phyloP scores from a whole-genome alignment of 2,888 invertebrate species.

The Aleiodes testaceus region DNA sequence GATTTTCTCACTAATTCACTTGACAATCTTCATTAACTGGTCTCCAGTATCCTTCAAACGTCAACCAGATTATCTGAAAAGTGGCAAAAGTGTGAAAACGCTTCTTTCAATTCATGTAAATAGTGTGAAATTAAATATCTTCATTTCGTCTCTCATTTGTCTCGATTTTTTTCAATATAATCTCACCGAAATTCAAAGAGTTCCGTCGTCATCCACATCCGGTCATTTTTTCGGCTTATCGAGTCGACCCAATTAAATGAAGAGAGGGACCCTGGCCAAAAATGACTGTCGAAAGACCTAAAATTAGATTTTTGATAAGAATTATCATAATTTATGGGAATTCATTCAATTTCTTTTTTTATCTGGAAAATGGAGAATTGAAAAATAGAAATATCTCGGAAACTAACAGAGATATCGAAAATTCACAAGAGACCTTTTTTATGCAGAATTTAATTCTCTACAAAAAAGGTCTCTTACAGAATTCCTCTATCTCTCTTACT shows the following conservation, averaged over 20 bases:
- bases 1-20: slow-evolving; percentile 39
- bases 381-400: too few species aligned
- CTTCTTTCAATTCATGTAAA: neutral
- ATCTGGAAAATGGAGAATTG: too few species aligned
- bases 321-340: neutral
- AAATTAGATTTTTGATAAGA: slow-evolving; percentile 32
- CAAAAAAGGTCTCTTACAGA: too few species aligned
- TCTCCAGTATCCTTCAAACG: neutral
- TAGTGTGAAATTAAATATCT: neutral
- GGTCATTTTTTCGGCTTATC: slow-evolving; percentile 50
- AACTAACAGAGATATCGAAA: too few species aligned
- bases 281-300: slow-evolving; percentile 27
- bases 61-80: neutral
- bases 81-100: neutral
- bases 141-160: slow-evolving; percentile 39
- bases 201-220: slow-evolving; percentile 32
- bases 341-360: too few species aligned
- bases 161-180: slow-evolving; percentile 47
- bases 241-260: slow-evolving; percentile 61
- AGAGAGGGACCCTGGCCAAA: slow-evolving; percentile 45
- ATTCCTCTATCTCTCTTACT: too few species aligned
- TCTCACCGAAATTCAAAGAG: slow-evolving; percentile 17
- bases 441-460: too few species aligned
- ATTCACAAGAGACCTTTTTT: too few species aligned
- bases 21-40: slow-evolving; percentile 31